These are phyloP conservation scores for Agrotis segetum DNA, from an alignment of 2,888 invertebrate genomes.

Conservation along the genomic window DNA sequence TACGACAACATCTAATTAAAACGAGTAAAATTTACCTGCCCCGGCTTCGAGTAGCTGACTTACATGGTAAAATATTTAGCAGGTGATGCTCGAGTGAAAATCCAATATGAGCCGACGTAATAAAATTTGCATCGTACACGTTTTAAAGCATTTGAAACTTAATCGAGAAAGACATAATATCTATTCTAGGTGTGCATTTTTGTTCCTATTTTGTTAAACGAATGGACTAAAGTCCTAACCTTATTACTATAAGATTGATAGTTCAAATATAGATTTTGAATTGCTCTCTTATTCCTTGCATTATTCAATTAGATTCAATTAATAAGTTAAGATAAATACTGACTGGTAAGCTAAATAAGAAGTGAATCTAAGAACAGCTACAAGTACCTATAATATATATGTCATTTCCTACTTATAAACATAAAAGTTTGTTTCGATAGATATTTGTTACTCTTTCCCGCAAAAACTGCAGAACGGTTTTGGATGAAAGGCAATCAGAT, in stretches of 20 bases:
- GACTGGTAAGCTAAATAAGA: no score
- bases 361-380: not conserved
- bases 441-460: no score
- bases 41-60: not conserved
- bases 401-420: no score
- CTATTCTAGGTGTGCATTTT: not conserved
- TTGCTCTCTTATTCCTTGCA: no score
- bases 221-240: not conserved
- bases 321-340: no score
- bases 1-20: conserved; percentile 3
- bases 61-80: conserved; percentile 27
- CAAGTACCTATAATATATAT: no score
- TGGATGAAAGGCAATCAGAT: no score
- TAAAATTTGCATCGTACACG: conserved; percentile 9
- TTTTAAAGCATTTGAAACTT: conserved; percentile 16
- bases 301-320: not conserved
- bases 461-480: no score
- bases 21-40: not conserved
- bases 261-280: no score
- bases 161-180: not conserved
- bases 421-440: no score
- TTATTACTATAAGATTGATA: not conserved
- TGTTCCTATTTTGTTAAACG: not conserved
- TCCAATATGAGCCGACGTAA: conserved; percentile 2
- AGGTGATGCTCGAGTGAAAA: conserved; percentile 12